Evolutionary conservation across 2,888 invertebrate genomes (phyloP).

Genomic region (Thalpophila matura): DNA sequence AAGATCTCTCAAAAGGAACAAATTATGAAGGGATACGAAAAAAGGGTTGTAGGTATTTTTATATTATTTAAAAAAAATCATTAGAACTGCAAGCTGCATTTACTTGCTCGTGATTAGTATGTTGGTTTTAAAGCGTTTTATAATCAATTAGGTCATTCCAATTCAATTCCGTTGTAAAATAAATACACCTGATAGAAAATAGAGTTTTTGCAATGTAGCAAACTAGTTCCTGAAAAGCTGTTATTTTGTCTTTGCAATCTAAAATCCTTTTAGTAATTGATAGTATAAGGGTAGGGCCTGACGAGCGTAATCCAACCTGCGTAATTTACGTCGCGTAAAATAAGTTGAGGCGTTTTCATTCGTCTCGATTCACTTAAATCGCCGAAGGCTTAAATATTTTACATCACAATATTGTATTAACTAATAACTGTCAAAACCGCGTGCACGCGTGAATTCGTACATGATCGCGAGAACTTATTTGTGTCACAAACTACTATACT

Average conservation of each 20-base stretch:
- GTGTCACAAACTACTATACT: too few species aligned
- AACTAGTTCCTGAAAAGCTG: conserved; percentile 9
- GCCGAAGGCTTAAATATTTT: too few species aligned
- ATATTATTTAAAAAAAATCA: conserved; percentile 31
- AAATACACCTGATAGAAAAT: conserved; percentile 15
- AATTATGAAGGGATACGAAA: conserved; percentile 38
- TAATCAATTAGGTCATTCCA: conserved; percentile 50
- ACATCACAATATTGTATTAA: too few species aligned
- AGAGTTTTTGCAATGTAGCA: conserved; percentile 5
- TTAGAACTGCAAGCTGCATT: conserved; percentile 49
- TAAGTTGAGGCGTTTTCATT: background rate
- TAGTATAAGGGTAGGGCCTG: conserved; percentile 15
- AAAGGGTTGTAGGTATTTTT: conserved; percentile 56
- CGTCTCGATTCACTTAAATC: background rate
- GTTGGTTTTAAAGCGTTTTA: conserved; percentile 23
- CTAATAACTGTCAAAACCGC: too few species aligned
- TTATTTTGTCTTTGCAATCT: background rate
- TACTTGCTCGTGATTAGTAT: conserved; percentile 49
- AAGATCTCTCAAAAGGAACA: conserved; percentile 62
- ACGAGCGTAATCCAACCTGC: background rate
- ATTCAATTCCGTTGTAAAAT: conserved; percentile 27
- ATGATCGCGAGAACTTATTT: too few species aligned
- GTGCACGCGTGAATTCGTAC: too few species aligned
- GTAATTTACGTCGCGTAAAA: background rate
- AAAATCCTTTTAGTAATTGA: background rate